Evolutionary conservation across 2,113 vertebrate genomes (phyloP), one percentile per base, ranked within the genome.

Genomic region (Glaucidium brasilianum): DNA sequence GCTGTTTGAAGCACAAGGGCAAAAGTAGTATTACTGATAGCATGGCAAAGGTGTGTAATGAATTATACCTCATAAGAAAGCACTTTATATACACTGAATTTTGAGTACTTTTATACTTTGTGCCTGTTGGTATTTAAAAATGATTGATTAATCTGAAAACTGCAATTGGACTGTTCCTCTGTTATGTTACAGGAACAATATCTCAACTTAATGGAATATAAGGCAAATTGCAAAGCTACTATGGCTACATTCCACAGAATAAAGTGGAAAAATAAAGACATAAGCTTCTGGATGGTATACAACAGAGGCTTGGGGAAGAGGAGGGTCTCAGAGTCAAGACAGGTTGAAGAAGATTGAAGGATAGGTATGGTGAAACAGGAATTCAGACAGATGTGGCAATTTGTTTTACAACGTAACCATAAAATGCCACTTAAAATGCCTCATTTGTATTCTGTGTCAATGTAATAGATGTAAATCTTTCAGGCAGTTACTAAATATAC

Each of bases 121-220:
- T 75, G 94, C 97, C 97, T 97, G 96, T 97, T 97, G 88, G 95
- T 98, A 97, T 98, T 99, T 98, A 98, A 98, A 98, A 98, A 98
- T 98, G 98, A 99, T 98, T 98, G 98, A 98, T 99, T 98, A 98
- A 98, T 97, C 97, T 98, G 98, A 97, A 98, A 98, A 98, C 97
- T 97, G 96, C 92, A 55, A 94, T 94, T 78, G 87, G 68, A 88
- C 92, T 97, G 97, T 98, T 98, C 98, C 98, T 98, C 98, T 98
- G 97, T 97, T 95, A 96, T 85, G 94, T 98, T 98, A 98, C 97
- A 96, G 98, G 98, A 98, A 98, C 98, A 97, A 97, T 98, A 98
- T 98, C 98, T 98, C 98, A 98, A 91, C 97, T 97, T 98, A 98
- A 94, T 96, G 95, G 96, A 96, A 97, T 96, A 91, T 91, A 96